phyloP scores from a whole-genome alignment of 2,113 vertebrate species.

The Alethe castanea region DNA sequence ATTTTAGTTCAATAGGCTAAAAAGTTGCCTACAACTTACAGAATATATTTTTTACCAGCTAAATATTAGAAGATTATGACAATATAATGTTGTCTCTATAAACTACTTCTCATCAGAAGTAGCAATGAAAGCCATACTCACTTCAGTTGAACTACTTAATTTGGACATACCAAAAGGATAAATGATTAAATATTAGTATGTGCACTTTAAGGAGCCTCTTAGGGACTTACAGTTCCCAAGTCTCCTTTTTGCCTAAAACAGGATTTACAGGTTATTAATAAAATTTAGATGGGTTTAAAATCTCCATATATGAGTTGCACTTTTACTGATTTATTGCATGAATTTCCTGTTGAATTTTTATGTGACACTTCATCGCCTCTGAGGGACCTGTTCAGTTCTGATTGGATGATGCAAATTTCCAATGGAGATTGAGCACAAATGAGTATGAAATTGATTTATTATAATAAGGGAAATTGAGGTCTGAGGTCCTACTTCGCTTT shows the following conservation, averaged over 20 bases:
- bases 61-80: background rate
- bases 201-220: constrained; percentile 56
- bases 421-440: constrained; percentile 76
- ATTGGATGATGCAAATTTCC: constrained; percentile 78
- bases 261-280: constrained; percentile 75
- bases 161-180: constrained; percentile 56
- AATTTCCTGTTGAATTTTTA: constrained; percentile 81
- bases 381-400: constrained; percentile 65
- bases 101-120: constrained; percentile 28
- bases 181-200: constrained; percentile 70
- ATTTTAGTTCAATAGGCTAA: background rate
- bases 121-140: constrained; percentile 38
- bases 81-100: constrained; percentile 38
- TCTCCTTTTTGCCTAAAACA: constrained; percentile 67
- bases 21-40: background rate
- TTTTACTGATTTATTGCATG: constrained; percentile 71
- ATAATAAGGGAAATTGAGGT: constrained; percentile 73
- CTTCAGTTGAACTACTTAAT: constrained; percentile 57
- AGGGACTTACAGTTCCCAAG: constrained; percentile 61
- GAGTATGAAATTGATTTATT: constrained; percentile 77
- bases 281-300: constrained; percentile 76
- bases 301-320: constrained; percentile 61
- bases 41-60: background rate
- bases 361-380: constrained; percentile 70
- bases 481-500: constrained; percentile 44